Evolutionary conservation across 2,797 vertebrate species (phyloP).

Genomic region (Naso thynnoides): DNA sequence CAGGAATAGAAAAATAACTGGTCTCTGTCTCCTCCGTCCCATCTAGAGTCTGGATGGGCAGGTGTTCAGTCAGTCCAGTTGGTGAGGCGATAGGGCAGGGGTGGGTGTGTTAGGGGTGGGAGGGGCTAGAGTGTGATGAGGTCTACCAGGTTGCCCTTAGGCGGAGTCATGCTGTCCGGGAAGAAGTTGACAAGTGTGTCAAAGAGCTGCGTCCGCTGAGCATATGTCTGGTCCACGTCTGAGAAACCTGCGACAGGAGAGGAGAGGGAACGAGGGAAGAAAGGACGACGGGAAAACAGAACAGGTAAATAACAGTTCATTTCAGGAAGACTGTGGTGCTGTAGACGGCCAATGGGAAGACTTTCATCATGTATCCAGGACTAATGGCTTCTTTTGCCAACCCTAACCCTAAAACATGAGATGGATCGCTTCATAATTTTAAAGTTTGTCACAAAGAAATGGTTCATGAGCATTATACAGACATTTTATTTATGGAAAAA

Average conservation of each 20-base stretch:
- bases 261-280: background rate
- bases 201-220: constrained; percentile 97
- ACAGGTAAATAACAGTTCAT: background rate
- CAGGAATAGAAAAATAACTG: constrained; percentile 77
- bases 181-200: constrained; percentile 99
- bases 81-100: background rate
- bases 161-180: constrained; percentile 99
- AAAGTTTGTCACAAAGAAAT: too few relatives aligned
- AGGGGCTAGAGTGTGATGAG: constrained; percentile 94
- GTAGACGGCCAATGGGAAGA: background rate
- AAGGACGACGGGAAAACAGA: background rate
- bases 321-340: background rate
- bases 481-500: too few relatives aligned
- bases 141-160: constrained; percentile 98
- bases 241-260: constrained; percentile 90
- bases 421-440: too few relatives aligned
- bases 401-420: too few relatives aligned
- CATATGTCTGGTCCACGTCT: constrained; percentile 97
- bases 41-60: constrained; percentile 18
- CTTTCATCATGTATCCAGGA: background rate
- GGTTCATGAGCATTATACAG: background rate
- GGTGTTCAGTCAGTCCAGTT: constrained; percentile 29
- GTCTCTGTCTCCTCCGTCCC: constrained; percentile 41
- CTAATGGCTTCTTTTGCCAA: too few relatives aligned
- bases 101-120: constrained; percentile 18